Evolutionary conservation across 2,797 vertebrate genomes (phyloP).

Genomic region (Fundulus diaphanus): DNA sequence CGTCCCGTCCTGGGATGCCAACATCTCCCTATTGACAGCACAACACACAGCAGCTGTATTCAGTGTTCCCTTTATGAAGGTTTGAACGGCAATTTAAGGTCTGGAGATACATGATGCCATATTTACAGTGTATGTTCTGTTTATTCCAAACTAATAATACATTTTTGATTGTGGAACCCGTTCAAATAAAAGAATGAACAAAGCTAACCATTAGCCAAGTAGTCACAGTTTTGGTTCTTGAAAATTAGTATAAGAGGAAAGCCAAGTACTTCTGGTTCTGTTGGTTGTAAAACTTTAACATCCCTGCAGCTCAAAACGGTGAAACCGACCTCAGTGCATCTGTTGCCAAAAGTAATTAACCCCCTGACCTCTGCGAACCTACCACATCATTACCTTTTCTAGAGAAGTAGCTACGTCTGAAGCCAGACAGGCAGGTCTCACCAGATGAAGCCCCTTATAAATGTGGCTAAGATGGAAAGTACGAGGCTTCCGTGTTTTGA

Average conservation of each 20-base stretch:
- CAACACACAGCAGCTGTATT: slow-evolving; percentile 64
- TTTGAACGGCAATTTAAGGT: slow-evolving; percentile 18
- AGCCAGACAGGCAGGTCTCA: slow-evolving; percentile 25
- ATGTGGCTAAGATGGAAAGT: slow-evolving; percentile 35
- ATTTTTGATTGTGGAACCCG: no score
- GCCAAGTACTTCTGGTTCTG: slow-evolving; percentile 35
- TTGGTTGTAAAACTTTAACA: slow-evolving; percentile 23
- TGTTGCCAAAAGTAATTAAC: slow-evolving; percentile 65
- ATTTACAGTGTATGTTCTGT: not conserved
- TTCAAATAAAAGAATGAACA: slow-evolving; percentile 12
- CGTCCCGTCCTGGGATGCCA: slow-evolving; percentile 89
- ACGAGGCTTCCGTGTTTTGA: slow-evolving; percentile 21
- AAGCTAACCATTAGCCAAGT: slow-evolving; percentile 51
- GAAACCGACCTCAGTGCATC: slow-evolving; percentile 46
- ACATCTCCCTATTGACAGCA: slow-evolving; percentile 87
- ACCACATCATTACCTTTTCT: slow-evolving; percentile 59
- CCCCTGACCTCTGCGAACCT: slow-evolving; percentile 55
- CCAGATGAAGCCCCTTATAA: slow-evolving; percentile 38
- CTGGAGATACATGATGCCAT: slow-evolving; percentile 14
- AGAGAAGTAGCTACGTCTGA: slow-evolving; percentile 38
- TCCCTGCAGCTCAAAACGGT: slow-evolving; percentile 13
- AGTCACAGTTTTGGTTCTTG: slow-evolving; percentile 39
- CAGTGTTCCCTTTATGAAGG: slow-evolving; percentile 38
- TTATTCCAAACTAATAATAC: not conserved
- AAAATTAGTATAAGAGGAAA: slow-evolving; percentile 22